Percentiles rank a stretch among this genome's conserved stretches.
phyloP scores from a whole-genome alignment of 1,140 invertebrate genomes.

The Trinorchestia longiramus region DNA sequence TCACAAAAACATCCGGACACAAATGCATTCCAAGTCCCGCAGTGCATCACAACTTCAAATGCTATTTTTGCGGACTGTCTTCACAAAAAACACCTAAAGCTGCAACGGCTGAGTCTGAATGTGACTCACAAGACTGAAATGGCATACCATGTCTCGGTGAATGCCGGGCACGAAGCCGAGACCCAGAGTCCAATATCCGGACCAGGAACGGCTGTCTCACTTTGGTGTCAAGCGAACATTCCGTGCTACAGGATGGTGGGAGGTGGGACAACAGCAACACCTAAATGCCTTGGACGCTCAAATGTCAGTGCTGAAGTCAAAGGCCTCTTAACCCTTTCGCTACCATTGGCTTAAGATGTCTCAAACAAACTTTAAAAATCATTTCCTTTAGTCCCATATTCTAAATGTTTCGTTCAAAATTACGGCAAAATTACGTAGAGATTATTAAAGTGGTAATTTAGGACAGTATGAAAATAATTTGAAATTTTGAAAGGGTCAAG shows the following conservation, averaged over 20 bases:
- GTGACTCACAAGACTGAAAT: not conserved
- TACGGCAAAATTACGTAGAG: too few relatives aligned
- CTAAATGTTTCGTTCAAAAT: too few relatives aligned
- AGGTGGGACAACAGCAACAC: not conserved
- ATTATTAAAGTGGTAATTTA: too few relatives aligned
- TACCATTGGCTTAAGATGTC: too few relatives aligned
- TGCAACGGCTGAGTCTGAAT: not conserved
- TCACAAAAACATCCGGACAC: too few relatives aligned
- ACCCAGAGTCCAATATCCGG: constrained; percentile 22
- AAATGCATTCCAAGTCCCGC: too few relatives aligned
- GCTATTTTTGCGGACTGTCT: not conserved
- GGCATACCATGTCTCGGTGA: not conserved
- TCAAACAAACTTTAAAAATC: too few relatives aligned
- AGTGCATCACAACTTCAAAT: not conserved
- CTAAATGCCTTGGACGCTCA: too few relatives aligned
- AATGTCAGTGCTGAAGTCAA: too few relatives aligned
- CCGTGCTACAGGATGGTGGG: not conserved
- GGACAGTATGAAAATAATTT: too few relatives aligned
- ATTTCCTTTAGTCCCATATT: too few relatives aligned
- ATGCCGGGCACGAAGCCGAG: not conserved
- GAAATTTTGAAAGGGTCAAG: too few relatives aligned
- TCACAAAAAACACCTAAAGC: not conserved
- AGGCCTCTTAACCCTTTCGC: not conserved
- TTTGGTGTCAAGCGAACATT: constrained; percentile 36
- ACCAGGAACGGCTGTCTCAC: not conserved